Conservation (phyloP, 2,888 invertebrate species). For the Tineola bisselliella region DNA sequence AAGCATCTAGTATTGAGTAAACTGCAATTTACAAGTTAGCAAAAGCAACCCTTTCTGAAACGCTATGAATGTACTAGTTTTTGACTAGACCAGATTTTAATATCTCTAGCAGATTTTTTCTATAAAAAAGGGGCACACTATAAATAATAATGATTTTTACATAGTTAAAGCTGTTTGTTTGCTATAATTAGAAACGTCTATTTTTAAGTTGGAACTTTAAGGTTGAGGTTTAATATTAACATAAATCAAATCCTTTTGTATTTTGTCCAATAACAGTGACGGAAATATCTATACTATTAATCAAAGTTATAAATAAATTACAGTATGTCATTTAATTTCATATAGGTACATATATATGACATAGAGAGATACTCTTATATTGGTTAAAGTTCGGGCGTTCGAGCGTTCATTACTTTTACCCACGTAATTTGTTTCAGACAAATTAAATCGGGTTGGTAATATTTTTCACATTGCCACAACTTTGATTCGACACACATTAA, state of each 20-base stretch:
- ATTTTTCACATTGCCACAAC: conserved; percentile 24
- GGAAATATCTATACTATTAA: not conserved
- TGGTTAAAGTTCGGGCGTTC: not conserved
- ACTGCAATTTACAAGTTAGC: too few relatives aligned
- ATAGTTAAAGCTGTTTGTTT: not conserved
- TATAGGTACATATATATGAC: too few relatives aligned
- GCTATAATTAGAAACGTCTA: too few relatives aligned
- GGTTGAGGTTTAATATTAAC: not conserved
- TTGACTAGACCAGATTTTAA: too few relatives aligned
- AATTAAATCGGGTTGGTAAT: conserved; percentile 5
- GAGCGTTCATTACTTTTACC: not conserved
- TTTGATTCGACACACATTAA: conserved; percentile 52
- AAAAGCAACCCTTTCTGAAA: too few relatives aligned
- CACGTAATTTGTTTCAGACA: conserved; percentile 6
- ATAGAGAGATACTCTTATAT: too few relatives aligned
- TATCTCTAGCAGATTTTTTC: too few relatives aligned
- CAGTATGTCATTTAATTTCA: not conserved
- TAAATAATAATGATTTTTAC: not conserved
- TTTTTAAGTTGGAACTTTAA: not conserved
- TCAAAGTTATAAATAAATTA: not conserved
- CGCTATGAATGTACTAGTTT: too few relatives aligned
- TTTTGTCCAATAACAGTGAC: not conserved
- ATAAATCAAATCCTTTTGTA: not conserved
- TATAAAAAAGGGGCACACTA: too few relatives aligned
- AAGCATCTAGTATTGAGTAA: too few relatives aligned